Evolutionary conservation across 2,113 vertebrate species (phyloP), one percentile per base, ranked within the genome.

Genomic region (Malaclemys terrapin): DNA sequence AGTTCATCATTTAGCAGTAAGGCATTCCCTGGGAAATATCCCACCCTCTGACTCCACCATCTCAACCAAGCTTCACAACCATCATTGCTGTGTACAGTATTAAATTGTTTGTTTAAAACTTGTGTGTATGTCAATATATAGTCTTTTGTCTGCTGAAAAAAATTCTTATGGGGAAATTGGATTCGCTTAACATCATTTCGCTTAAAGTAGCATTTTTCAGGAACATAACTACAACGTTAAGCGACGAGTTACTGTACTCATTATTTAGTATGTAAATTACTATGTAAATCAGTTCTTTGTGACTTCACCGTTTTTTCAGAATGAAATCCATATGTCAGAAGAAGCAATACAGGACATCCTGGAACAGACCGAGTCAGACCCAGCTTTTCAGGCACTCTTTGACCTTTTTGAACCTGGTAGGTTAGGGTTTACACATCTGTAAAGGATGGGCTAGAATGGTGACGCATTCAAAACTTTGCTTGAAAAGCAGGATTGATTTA

Each of bases 311-410:
- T 94, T 96, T 82, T 84, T 72, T 45, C 96, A 99, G 99, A 99
- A 98, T 91, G 99, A 99, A 98, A 99, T 99, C 89, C 99, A 99
- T 81, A 99, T 99, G 99, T 99, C 99, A 88, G 99, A 99, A 90
- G 99, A 99, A 95, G 99, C 99, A 88, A 99, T 99, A 94, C 99
- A 99, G 90, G 99, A 99, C 96, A 99, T 99, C 97, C 96, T 99
- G 91, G 98, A 99, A 91, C 99, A 99, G 96, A 99, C 99, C 2
- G 99, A 99, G 93, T 99, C 99, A 3, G 99, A 99, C 88, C 99
- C 99, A 83, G 99, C 99, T 62, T 99, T 99, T 97, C 99, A 99
- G 93, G 99, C 99, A 27, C 99, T 99, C 29, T 99, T 99, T 98
- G 99, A 99, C 95, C 98, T 99, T 65, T 99, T 99, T 93, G 99